Percentiles rank a stretch among this genome's conserved stretches.
phyloP scores from a whole-genome alignment of 2,113 vertebrate genomes.

The Macquaria australasica region DNA sequence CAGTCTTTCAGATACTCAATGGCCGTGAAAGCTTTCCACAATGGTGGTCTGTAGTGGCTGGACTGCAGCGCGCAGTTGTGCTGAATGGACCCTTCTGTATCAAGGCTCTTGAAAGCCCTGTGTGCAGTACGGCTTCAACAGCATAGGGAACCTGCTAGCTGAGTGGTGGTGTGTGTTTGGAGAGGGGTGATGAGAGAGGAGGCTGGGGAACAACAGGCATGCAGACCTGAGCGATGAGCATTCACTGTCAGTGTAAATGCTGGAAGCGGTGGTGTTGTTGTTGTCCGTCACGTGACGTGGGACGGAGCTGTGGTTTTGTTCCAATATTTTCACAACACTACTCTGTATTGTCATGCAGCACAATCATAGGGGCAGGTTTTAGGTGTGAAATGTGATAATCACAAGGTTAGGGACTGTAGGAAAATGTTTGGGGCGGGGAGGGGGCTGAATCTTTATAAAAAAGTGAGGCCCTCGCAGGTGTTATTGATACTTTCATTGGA shows the following conservation, averaged over 20 bases:
- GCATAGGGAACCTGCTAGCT: slow-evolving; percentile 56
- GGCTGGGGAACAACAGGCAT: slow-evolving; percentile 47
- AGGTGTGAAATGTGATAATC: background rate
- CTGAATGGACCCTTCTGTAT: slow-evolving; percentile 71
- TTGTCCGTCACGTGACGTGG: slow-evolving; percentile 13
- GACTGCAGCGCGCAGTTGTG: slow-evolving; percentile 26
- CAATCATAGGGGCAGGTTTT: background rate
- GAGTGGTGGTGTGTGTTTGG: background rate
- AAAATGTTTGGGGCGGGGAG: background rate
- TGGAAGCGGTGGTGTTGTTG: slow-evolving; percentile 41
- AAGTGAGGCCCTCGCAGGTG: background rate
- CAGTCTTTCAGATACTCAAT: slow-evolving; percentile 37
- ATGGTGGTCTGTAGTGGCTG: slow-evolving; percentile 37
- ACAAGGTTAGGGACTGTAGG: background rate
- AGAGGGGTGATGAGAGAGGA: background rate
- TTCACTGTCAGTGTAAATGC: slow-evolving; percentile 44
- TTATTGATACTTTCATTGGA: background rate
- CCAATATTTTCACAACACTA: background rate
- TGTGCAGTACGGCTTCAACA: slow-evolving; percentile 42
- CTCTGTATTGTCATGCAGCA: background rate
- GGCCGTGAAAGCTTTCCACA: slow-evolving; percentile 50
- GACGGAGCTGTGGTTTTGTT: background rate
- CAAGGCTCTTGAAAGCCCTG: slow-evolving; percentile 53
- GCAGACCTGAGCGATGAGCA: slow-evolving; percentile 27
- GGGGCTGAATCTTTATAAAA: background rate